Evolutionary conservation across 2,888 invertebrate species (phyloP), one percentile per base, ranked within the genome.

Genomic region (Agriotes lineatus): DNA sequence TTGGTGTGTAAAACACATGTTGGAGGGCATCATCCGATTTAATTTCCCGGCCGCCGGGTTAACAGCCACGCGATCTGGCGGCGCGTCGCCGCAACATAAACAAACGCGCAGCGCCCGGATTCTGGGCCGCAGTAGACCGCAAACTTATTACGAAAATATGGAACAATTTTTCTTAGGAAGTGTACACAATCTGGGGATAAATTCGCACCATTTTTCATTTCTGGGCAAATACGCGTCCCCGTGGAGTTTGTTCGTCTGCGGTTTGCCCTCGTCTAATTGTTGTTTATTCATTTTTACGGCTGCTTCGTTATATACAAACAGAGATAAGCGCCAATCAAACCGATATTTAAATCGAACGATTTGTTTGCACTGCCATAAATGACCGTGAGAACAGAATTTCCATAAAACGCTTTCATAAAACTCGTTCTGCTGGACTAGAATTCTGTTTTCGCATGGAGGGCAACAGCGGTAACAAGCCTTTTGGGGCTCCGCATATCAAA

Each of bases 81-180:
- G 30, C 14, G 30, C 50, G 20, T 16, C 10, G 4, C 50, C 30
- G 30, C 50, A 33, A 14, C 25, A 30, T 14, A 50, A 50, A 50
- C 25, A 50, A 25, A 30, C 9, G 7, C 30, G 30, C 16, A 25
- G 7, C 30, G 7, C 50, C 30, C 7, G 52, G 35, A 52, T 12
- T 33, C 52, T 33, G 33, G 35, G 33, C 50, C 30, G 9, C 30
- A 20, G n/a, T 30, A 10, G 50, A 33, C 52, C 52, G 52, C 52
- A 19, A 33, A 52, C 33, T 52, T 52, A 52, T 52, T 52, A 52
- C 52, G 18, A 52, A 52, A 52, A 30, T 30, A 33, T 19, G 14
- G 33, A 25, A 52, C 52, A 52, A 52, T 52, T 52, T 52, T 52
- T 52, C 52, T 50, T 33, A 5, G 52, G 16, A 52, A 52, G 18